A percentile compares a stretch with the other conserved stretches of the same genome.
These are phyloP conservation scores for Drosophila affinis DNA, from an alignment of 2,888 invertebrate genomes.

Conservation along the genomic window DNA sequence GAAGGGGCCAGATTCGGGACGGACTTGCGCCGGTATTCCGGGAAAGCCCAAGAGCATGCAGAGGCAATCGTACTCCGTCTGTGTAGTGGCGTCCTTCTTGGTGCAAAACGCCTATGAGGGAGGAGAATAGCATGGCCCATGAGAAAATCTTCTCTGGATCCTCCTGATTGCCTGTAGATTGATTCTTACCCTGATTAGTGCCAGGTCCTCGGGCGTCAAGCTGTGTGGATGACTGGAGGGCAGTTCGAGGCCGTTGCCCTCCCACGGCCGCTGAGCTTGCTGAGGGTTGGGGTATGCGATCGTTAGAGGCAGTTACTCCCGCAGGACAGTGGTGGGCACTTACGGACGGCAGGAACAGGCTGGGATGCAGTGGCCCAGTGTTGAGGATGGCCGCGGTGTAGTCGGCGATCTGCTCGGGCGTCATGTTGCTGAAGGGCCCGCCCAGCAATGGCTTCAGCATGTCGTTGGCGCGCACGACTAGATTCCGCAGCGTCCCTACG, in stretches of 20 bases:
- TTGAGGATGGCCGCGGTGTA: slow-evolving; percentile 56
- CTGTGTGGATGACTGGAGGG: slow-evolving; percentile 40
- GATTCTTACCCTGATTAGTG: slow-evolving; percentile 37
- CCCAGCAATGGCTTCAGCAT: slow-evolving; percentile 52
- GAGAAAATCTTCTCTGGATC: too few species aligned
- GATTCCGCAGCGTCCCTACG: slow-evolving; percentile 54
- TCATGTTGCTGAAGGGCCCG: slow-evolving; percentile 53
- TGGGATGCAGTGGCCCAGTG: slow-evolving; percentile 53
- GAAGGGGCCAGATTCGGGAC: not conserved
- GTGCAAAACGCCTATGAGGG: slow-evolving; percentile 11
- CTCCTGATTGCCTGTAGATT: too few species aligned
- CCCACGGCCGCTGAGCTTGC: slow-evolving; percentile 36
- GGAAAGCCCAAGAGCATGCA: slow-evolving; percentile 41
- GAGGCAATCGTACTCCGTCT: slow-evolving; percentile 54
- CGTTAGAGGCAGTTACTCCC: too few species aligned
- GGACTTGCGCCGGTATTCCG: not conserved
- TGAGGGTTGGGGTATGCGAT: slow-evolving; percentile 2
- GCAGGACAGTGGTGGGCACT: slow-evolving; percentile 5
- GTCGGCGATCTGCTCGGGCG: slow-evolving; percentile 53
- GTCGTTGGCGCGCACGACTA: slow-evolving; percentile 59
- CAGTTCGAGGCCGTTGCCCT: slow-evolving; percentile 5
- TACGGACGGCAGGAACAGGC: slow-evolving; percentile 58
- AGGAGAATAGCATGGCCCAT: not conserved
- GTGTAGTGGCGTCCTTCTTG: slow-evolving; percentile 33
- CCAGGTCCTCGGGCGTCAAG: slow-evolving; percentile 51